phyloP scores from a whole-genome alignment of 1,140 invertebrate species.

The Reticulitermes speratus region DNA sequence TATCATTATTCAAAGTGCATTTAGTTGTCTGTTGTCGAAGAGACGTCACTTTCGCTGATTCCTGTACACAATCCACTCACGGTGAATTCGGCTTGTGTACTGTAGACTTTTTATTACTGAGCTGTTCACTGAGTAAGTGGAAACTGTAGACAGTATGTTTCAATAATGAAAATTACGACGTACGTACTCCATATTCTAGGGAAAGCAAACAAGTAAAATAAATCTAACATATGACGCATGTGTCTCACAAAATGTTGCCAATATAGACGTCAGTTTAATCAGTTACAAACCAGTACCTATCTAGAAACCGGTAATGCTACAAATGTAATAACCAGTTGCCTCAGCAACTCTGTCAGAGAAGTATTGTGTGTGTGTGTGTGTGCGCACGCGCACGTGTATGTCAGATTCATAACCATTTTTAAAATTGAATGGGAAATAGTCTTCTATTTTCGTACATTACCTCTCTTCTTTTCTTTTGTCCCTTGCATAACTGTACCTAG shows the following conservation, averaged over 20 bases:
- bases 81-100: neutral
- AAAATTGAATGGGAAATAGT: no score
- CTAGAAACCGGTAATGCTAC: neutral
- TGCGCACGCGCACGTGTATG: no score
- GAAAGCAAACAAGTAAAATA: neutral
- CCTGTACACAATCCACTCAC: neutral
- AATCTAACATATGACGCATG: neutral
- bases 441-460: no score
- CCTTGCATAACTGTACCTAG: no score
- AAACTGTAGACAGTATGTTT: neutral
- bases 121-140: neutral
- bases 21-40: neutral
- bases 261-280: neutral
- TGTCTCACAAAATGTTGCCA: neutral
- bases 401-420: no score
- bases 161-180: neutral
- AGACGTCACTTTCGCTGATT: neutral
- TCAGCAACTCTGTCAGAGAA: no score
- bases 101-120: neutral
- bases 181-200: neutral
- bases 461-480: no score
- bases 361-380: no score
- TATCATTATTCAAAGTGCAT: neutral
- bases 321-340: no score
- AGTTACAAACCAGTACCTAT: neutral